These are phyloP conservation scores for Scaeva pyrastri DNA, from an alignment of 2,888 invertebrate genomes.

Conservation along the genomic window DNA sequence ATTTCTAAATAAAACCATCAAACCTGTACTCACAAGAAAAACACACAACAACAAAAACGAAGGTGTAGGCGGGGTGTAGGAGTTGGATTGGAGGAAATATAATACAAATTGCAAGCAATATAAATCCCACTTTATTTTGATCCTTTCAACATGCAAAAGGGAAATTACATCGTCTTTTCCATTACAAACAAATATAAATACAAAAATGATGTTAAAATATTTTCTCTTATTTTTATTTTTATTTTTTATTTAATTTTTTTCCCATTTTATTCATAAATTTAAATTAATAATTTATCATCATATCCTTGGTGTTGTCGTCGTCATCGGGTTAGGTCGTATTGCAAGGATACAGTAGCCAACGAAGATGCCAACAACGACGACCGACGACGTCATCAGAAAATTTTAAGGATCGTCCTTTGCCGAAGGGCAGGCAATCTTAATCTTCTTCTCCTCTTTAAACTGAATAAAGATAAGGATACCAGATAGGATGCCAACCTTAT, in stretches of 20 bases:
- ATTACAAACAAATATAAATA: neutral
- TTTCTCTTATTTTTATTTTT: neutral
- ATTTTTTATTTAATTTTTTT: conserved; percentile 27
- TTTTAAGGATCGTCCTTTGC: conserved; percentile 21
- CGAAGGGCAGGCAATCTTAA: conserved; percentile 27
- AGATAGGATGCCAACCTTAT: conserved; percentile 45
- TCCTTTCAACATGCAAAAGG: conserved; percentile 50
- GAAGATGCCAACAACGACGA: neutral
- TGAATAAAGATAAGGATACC: conserved; percentile 19
- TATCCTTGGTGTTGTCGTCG: neutral
- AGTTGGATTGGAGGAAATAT: neutral
- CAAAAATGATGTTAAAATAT: neutral
- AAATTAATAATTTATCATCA: conserved; percentile 34
- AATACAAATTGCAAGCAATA: conserved; percentile 38
- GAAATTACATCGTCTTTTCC: conserved; percentile 48
- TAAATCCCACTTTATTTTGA: conserved; percentile 54
- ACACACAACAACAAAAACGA: conserved; percentile 2
- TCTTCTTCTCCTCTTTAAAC: conserved; percentile 19
- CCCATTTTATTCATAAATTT: conserved; percentile 45
- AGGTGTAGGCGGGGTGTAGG: conserved; percentile 16
- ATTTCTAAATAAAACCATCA: conserved; percentile 30
- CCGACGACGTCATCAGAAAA: conserved; percentile 12
- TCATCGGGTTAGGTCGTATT: no score
- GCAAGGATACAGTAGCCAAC: neutral
- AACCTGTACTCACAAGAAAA: no score